phyloP scores from a whole-genome alignment of 2,888 invertebrate species.

The Watsonalla cultraria region DNA sequence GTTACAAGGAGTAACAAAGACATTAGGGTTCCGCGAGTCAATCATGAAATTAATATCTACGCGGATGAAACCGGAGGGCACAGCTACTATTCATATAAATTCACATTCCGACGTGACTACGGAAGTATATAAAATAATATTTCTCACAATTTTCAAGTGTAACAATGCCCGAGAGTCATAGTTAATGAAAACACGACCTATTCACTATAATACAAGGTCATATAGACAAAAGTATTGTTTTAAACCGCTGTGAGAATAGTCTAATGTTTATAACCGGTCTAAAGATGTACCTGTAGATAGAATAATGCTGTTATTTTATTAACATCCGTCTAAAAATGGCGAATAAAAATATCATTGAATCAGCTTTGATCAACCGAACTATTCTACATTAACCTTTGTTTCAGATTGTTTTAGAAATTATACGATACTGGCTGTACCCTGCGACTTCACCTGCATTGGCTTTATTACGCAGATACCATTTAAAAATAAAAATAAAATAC shows the following conservation, averaged over 20 bases:
- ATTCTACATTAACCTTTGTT: background rate
- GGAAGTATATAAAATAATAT: background rate
- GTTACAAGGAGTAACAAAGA: too few species aligned
- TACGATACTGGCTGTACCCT: too few species aligned
- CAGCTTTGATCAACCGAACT: background rate
- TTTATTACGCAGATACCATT: too few species aligned
- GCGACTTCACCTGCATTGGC: too few species aligned
- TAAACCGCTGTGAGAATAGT: conserved; percentile 24
- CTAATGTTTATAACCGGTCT: conserved; percentile 21
- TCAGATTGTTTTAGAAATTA: background rate
- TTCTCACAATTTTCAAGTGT: background rate
- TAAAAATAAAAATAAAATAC: too few species aligned
- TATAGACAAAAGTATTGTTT: conserved; percentile 30
- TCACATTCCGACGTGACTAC: background rate
- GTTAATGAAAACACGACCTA: conserved; percentile 19
- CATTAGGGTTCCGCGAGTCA: too few species aligned
- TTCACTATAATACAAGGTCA: conserved; percentile 27
- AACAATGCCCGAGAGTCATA: background rate
- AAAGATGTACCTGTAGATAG: conserved; percentile 16
- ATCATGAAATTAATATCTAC: too few species aligned
- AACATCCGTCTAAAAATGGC: conserved; percentile 11
- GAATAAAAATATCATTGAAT: background rate
- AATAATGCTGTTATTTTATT: conserved; percentile 22
- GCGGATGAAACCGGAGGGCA: too few species aligned
- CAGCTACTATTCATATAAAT: background rate